Evolutionary conservation across 2,797 vertebrate species (phyloP).

Genomic region (Brachymystax lenok): DNA sequence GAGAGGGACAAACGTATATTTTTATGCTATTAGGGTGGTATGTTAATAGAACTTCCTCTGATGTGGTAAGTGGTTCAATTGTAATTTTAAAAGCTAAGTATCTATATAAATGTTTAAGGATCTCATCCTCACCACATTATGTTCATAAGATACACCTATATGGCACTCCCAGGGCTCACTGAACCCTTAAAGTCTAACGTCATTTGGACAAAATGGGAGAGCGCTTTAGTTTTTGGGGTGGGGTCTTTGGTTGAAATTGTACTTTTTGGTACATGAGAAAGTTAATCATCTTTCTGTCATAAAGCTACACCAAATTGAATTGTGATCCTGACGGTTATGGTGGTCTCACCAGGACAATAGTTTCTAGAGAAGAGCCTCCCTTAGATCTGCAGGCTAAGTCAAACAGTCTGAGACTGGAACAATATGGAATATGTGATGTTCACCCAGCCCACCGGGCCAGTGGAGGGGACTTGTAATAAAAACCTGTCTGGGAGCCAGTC

Average conservation of each 20-base stretch:
- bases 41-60: neutral
- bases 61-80: no score
- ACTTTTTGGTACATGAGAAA: neutral
- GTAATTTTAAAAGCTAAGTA: neutral
- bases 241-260: neutral
- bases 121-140: neutral
- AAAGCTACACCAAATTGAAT: conserved; percentile 7
- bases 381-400: no score
- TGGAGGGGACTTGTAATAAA: conserved; percentile 60
- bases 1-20: neutral
- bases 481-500: conserved; percentile 56
- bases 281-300: conserved; percentile 19
- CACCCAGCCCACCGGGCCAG: conserved; percentile 24
- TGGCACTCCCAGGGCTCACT: neutral
- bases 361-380: no score
- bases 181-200: neutral
- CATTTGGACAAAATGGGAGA: neutral
- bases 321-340: neutral
- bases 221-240: neutral
- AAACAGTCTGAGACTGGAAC: no score
- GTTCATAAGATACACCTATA: neutral
- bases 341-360: no score
- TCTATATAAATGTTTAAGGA: neutral
- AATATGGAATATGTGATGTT: conserved; percentile 26
- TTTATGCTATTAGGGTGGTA: neutral